Conservation (phyloP, 2,797 vertebrate species). For the Semaprochilodus insignis region DNA sequence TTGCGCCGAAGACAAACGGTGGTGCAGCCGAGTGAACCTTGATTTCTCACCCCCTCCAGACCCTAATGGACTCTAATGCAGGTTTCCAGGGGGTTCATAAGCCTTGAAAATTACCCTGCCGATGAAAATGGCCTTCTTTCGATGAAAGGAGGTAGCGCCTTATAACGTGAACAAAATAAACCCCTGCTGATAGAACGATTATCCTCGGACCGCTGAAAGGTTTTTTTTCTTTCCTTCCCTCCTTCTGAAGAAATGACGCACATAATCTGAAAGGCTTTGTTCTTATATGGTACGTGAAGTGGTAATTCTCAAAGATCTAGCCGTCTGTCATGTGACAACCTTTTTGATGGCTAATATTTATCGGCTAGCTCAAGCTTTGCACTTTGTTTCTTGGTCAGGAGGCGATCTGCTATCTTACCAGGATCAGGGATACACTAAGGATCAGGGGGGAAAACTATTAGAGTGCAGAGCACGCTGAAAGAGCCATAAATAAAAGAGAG, state of each 20-base stretch:
- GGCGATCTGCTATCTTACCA: background rate
- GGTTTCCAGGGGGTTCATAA: slow-evolving; percentile 54
- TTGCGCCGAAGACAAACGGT: slow-evolving; percentile 48
- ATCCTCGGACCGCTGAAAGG: slow-evolving; percentile 22
- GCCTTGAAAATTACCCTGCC: slow-evolving; percentile 54
- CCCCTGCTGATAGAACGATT: slow-evolving; percentile 41
- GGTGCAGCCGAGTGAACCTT: slow-evolving; percentile 49
- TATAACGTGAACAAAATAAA: slow-evolving; percentile 50
- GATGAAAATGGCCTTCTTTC: slow-evolving; percentile 42
- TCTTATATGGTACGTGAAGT: background rate
- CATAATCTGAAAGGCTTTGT: slow-evolving; percentile 8
- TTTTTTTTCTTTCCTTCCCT: background rate
- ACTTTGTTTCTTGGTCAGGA: background rate
- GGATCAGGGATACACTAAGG: background rate
- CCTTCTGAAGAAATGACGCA: slow-evolving; percentile 21
- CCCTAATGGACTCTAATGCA: slow-evolving; percentile 60
- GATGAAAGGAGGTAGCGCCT: slow-evolving; percentile 37
- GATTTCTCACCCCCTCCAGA: slow-evolving; percentile 49
- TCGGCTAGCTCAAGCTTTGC: background rate
- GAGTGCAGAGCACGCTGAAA: slow-evolving; percentile 1
- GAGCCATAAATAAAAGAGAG: slow-evolving; percentile 42
- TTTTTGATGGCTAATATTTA: background rate
- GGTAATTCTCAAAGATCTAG: background rate
- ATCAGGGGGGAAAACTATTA: background rate
- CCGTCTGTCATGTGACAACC: background rate